Percentiles rank a stretch among this genome's conserved stretches.
phyloP scores from a whole-genome alignment of 1,140 invertebrate genomes.

The Aphaenogaster floridana region DNA sequence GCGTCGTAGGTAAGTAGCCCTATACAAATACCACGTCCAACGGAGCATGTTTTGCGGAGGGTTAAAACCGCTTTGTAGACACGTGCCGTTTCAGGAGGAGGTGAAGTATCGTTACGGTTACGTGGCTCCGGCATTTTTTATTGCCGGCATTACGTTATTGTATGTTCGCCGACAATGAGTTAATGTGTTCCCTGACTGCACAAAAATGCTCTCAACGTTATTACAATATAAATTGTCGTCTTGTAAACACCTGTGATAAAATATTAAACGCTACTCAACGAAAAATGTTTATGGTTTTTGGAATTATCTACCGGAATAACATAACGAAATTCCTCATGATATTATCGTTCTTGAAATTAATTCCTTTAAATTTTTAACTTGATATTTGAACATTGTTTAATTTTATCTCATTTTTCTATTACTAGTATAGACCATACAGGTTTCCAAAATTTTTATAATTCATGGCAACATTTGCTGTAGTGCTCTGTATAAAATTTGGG shows the following conservation, averaged over 20 bases:
- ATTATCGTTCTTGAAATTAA: neutral
- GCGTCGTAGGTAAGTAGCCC: slow-evolving; percentile 66
- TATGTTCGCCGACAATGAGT: slow-evolving; percentile 31
- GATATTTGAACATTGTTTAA: neutral
- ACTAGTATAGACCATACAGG: neutral
- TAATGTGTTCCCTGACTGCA: slow-evolving; percentile 18
- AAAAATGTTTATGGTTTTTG: slow-evolving; percentile 13
- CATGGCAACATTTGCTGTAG: neutral
- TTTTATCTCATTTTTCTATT: neutral
- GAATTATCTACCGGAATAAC: neutral
- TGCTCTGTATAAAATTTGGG: neutral
- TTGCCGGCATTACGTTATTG: slow-evolving; percentile 34
- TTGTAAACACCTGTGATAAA: neutral
- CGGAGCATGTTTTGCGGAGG: slow-evolving; percentile 67
- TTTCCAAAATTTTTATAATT: neutral
- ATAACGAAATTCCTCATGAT: neutral
- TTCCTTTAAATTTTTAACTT: neutral
- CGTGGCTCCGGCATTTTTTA: slow-evolving; percentile 54
- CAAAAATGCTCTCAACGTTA: neutral
- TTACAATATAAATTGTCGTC: slow-evolving; percentile 1
- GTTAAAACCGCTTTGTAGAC: slow-evolving; percentile 73
- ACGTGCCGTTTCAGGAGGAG: slow-evolving; percentile 63
- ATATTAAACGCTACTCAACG: neutral
- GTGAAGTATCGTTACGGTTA: slow-evolving; percentile 26
- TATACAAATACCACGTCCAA: slow-evolving; percentile 66